Base-by-base conservation (phyloP, 1,140 invertebrate species). In the Pollicipes pollicipes region DNA sequence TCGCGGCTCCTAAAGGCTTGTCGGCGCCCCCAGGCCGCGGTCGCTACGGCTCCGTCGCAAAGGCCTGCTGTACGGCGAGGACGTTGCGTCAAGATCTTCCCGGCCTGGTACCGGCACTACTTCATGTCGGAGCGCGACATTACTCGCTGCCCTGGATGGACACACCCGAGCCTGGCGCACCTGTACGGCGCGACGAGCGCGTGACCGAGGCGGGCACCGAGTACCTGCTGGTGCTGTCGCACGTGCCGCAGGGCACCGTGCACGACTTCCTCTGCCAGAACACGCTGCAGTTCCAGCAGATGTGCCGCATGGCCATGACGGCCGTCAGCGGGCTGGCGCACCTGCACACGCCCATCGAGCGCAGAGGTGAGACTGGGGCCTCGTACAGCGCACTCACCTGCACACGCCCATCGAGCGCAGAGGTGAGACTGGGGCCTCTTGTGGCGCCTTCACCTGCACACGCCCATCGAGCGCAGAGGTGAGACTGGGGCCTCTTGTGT, bases 31-130 rank as follows among this genome's bases (percentile, higher is more conserved):
- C 75, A 81, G 84, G 83, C 66, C 78, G 82, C 76, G 83, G 84
- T 45, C 83, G 86, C 74, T 92, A 90, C 78, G 90, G 90, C 26
- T 87, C 87, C 21, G 90, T 93, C 92, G 90, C 88, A 85, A 86
- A 73, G 91, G 88, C 4, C 82, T 83, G 26, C 81, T 92, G 17
- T 74, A 76, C 28, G 87, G 88, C 45, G 84, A 88, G 29, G 85
- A 88, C 68, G 88, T 93, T 16, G 90, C 0, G 88, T 92, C 0
- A 93, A 93, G 80, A 84, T 90, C 73, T 91, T 90, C 78, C 84
- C 85, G 4, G 81, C 83, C 17, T 84, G 88, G 72, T 84, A 88
- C 77, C 81, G 84, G 68, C 85, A 85, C 76, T 88, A 87, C 78
- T 89, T 86, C 76, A 80, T 85, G 70, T 90, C 90, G 76, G 90